These are phyloP conservation scores for Himalopsyche phryganea DNA, from an alignment of 1,140 invertebrate genomes.

Conservation along the genomic window DNA sequence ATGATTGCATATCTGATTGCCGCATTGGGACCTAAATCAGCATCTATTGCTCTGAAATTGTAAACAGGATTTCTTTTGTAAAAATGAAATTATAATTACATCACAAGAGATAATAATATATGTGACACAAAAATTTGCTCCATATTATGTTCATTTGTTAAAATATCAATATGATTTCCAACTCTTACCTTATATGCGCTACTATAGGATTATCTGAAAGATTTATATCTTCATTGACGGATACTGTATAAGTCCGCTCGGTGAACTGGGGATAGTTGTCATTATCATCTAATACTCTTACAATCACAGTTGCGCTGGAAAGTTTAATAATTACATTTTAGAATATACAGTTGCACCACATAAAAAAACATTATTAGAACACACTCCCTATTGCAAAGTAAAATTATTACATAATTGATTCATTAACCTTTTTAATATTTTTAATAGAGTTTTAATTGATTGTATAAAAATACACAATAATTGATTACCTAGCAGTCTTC, in stretches of 20 bases:
- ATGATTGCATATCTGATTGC: slow-evolving; percentile 91
- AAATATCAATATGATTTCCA: no score
- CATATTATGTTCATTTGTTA: not conserved
- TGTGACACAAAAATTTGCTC: not conserved
- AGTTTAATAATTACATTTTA: not conserved
- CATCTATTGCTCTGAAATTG: slow-evolving; percentile 72
- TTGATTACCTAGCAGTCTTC: slow-evolving; percentile 66
- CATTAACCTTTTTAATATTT: no score
- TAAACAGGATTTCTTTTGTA: slow-evolving; percentile 3
- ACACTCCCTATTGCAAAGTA: no score
- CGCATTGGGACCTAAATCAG: slow-evolving; percentile 87
- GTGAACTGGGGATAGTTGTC: slow-evolving; percentile 96
- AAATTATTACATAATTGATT: no score
- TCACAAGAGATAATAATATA: not conserved
- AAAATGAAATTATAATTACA: not conserved
- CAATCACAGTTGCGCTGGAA: slow-evolving; percentile 72
- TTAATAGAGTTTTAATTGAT: no score
- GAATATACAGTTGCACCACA: not conserved
- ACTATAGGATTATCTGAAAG: slow-evolving; percentile 80
- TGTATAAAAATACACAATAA: no score
- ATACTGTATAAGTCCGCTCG: slow-evolving; percentile 82
- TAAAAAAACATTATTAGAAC: not conserved
- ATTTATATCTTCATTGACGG: slow-evolving; percentile 83
- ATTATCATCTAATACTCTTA: slow-evolving; percentile 88
- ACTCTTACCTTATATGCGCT: slow-evolving; percentile 72